phyloP scores from a whole-genome alignment of 2,888 invertebrate genomes.

The Cyclophora albipunctata region DNA sequence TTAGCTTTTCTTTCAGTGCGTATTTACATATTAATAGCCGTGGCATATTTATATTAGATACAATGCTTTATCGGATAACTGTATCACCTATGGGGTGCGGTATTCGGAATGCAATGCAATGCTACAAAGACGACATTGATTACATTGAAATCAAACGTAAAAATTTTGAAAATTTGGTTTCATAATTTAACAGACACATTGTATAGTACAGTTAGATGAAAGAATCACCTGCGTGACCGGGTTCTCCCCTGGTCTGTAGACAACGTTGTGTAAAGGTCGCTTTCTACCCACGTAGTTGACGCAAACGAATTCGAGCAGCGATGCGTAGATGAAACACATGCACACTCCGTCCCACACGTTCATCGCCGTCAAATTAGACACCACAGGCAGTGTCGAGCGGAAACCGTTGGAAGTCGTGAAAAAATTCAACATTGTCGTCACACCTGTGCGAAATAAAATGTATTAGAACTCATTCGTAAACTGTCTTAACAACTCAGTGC shows the following conservation, averaged over 20 bases:
- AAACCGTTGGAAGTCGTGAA: conserved; percentile 96
- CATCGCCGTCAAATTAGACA: conserved; percentile 95
- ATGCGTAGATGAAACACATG: conserved; percentile 98
- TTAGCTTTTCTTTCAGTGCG: conserved; percentile 10
- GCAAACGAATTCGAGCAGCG: conserved; percentile 94
- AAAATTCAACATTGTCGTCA: conserved; percentile 98
- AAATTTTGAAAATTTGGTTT: conserved; percentile 7
- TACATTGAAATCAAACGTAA: conserved; percentile 18
- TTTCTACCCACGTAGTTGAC: conserved; percentile 96
- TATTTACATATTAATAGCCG: conserved; percentile 14
- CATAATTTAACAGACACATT: conserved; percentile 7
- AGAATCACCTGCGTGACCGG: conserved; percentile 89
- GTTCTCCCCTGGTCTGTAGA: conserved; percentile 92
- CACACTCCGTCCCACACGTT: conserved; percentile 98
- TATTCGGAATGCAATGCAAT: conserved; percentile 17
- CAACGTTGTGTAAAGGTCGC: conserved; percentile 90
- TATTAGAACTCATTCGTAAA: conserved; percentile 6
- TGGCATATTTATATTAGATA: background rate
- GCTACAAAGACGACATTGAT: conserved; percentile 34
- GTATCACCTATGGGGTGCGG: background rate
- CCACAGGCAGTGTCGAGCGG: conserved; percentile 93
- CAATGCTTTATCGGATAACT: background rate
- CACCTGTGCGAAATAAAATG: conserved; percentile 77
- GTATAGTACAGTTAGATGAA: background rate
- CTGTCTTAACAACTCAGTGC: too few relatives aligned